Percentiles rank a stretch among this genome's conserved stretches.
These are phyloP conservation scores for Columba guinea DNA, from an alignment of 2,797 vertebrate species.

Conservation along the genomic window DNA sequence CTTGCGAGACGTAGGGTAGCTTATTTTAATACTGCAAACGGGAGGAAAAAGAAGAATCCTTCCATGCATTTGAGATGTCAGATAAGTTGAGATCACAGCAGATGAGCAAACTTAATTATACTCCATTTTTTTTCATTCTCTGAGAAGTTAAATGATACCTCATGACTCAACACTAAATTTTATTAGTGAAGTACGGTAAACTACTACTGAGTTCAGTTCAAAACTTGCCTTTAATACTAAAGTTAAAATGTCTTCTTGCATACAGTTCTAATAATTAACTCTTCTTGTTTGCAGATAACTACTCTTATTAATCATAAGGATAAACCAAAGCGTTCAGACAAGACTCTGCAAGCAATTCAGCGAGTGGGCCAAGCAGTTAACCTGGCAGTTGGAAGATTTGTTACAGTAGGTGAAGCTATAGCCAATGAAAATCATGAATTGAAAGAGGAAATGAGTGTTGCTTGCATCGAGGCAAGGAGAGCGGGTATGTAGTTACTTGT, in stretches of 20 bases:
- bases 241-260: neutral
- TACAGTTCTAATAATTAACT: slow-evolving; percentile 34
- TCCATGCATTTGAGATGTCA: neutral
- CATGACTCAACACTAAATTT: neutral
- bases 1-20: neutral
- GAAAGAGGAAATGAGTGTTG: slow-evolving; percentile 95
- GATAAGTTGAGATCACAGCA: neutral
- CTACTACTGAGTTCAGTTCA: neutral
- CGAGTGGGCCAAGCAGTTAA: slow-evolving; percentile 94
- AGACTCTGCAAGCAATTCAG: slow-evolving; percentile 92
- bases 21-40: neutral
- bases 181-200: neutral
- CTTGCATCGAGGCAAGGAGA: slow-evolving; percentile 92
- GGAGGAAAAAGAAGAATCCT: neutral
- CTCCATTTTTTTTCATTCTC: neutral
- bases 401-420: slow-evolving; percentile 95
- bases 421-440: slow-evolving; percentile 93
- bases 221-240: neutral
- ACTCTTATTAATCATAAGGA: slow-evolving; percentile 99
- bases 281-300: slow-evolving; percentile 87
- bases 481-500: slow-evolving; percentile 83
- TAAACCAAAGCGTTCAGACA: slow-evolving; percentile 94
- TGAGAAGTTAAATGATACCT: neutral
- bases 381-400: slow-evolving; percentile 93
- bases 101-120: neutral